A percentile compares a stretch with the other conserved stretches of the same genome.
phyloP scores from a whole-genome alignment of 2,113 vertebrate species.

The Nesospiza acunhae region DNA sequence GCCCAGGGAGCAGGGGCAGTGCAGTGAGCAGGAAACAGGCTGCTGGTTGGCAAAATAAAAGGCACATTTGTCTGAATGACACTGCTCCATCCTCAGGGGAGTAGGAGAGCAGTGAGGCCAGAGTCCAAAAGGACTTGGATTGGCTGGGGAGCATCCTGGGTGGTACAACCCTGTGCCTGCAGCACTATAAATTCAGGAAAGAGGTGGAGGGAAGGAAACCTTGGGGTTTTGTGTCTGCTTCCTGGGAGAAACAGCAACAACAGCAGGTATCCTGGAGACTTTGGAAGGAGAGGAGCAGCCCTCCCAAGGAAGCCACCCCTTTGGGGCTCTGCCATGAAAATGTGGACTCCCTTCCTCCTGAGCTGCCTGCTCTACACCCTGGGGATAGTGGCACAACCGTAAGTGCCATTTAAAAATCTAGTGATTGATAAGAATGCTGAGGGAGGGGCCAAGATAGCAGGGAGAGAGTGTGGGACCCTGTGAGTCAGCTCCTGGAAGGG shows the following conservation, averaged over 20 bases:
- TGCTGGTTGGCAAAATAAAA: background rate
- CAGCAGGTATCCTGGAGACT: background rate
- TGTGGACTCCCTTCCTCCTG: constrained; percentile 28
- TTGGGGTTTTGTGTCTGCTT: background rate
- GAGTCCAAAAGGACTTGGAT: constrained; percentile 44
- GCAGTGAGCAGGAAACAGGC: background rate
- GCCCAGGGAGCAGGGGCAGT: background rate
- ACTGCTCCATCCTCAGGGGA: background rate
- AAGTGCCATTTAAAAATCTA: background rate
- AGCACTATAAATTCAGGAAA: constrained; percentile 32
- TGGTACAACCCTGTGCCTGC: background rate
- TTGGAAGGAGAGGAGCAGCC: background rate
- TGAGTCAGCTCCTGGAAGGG: background rate
- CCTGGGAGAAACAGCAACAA: background rate
- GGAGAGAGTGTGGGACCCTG: background rate
- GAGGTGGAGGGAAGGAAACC: background rate
- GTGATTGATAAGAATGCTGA: background rate
- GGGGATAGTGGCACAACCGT: constrained; percentile 28
- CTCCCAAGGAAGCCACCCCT: background rate
- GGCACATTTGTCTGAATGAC: background rate
- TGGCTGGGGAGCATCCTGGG: background rate
- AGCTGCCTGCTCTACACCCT: constrained; percentile 1
- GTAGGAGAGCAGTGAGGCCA: background rate
- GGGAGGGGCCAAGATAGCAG: background rate
- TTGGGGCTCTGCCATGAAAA: background rate